These are phyloP conservation scores for Recurvirostra avosetta DNA, from an alignment of 2,113 vertebrate species.

Conservation along the genomic window DNA sequence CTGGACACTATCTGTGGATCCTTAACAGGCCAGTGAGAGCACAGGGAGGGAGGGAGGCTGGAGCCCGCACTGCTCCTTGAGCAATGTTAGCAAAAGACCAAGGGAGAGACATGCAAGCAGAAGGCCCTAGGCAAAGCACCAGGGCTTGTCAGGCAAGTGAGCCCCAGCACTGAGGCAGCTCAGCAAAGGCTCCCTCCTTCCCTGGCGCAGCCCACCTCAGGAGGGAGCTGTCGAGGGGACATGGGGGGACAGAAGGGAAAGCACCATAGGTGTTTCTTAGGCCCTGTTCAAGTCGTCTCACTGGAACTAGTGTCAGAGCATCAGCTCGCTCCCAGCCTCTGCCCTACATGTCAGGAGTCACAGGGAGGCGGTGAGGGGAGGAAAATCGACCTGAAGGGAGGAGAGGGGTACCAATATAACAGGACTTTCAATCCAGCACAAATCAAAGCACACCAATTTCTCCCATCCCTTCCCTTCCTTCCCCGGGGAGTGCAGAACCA, in stretches of 20 bases:
- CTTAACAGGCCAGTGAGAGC: not conserved
- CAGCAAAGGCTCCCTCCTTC: constrained; percentile 10
- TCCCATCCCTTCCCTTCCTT: constrained; percentile 45
- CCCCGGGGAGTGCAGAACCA: constrained; percentile 8
- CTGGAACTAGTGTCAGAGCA: constrained; percentile 1
- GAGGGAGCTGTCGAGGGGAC: not conserved
- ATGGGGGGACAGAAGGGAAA: not conserved
- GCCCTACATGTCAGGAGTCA: constrained; percentile 39
- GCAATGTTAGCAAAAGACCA: not conserved
- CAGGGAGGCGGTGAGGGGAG: constrained; percentile 14
- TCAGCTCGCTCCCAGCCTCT: constrained; percentile 16
- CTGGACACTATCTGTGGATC: not conserved
- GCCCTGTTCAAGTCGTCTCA: constrained; percentile 44
- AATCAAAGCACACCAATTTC: constrained; percentile 31
- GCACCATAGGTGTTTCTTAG: not conserved
- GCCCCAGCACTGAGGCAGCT: not conserved
- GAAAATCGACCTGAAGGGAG: constrained; percentile 25
- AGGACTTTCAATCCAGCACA: constrained; percentile 13
- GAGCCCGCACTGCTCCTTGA: not conserved
- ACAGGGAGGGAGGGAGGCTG: not conserved
- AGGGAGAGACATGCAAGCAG: constrained; percentile 5
- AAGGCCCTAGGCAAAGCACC: constrained; percentile 14
- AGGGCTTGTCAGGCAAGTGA: not conserved
- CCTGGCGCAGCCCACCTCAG: not conserved
- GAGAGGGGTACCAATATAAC: constrained; percentile 45